Evolutionary conservation across 2,888 invertebrate species (phyloP), one percentile per base, ranked within the genome.

Genomic region (Melangyna quadrimaculata): DNA sequence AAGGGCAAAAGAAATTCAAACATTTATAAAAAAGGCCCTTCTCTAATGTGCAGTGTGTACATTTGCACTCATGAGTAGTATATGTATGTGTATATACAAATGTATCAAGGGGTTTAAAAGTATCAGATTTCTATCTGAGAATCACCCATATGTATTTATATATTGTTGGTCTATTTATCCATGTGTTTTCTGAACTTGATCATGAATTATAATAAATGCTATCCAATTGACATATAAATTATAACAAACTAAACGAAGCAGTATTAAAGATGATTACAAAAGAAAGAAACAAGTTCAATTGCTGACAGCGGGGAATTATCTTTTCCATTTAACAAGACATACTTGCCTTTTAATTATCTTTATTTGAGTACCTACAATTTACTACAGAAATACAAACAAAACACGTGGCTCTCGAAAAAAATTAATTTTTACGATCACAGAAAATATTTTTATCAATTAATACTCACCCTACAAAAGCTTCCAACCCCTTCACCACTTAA

Each of bases 121-220:
- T n/a, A n/a, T n/a, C n/a, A n/a, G n/a, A n/a, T n/a, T n/a, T n/a
- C n/a, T n/a, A n/a, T n/a, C n/a, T n/a, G n/a, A n/a, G n/a, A n/a
- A n/a, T n/a, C n/a, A n/a, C n/a, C n/a, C n/a, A n/a, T n/a, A n/a
- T n/a, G n/a, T n/a, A n/a, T n/a, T n/a, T n/a, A 51, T 19, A 22
- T 22, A 8, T 27, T 43, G 17, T 43, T 17, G 9, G 14, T 14
- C 24, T 14, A 0, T 24, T 51, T 14, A 35, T 35, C 7, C 6
- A 40, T 29, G 2, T 27, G 7, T 6, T 27, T 29, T 1, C 2
- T 43, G 63, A 63, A 63, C 63, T 63, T 63, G 37, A 63, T 63
- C 63, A 63, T 63, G 63, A 63, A 63, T 63, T 61, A 43, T 45
- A 29, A 12, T 29, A 45, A 45, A 29, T 45, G 14, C 43, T 43